Base-by-base conservation (phyloP, 2,797 vertebrate genomes). In the Hydrolagus colliei region DNA sequence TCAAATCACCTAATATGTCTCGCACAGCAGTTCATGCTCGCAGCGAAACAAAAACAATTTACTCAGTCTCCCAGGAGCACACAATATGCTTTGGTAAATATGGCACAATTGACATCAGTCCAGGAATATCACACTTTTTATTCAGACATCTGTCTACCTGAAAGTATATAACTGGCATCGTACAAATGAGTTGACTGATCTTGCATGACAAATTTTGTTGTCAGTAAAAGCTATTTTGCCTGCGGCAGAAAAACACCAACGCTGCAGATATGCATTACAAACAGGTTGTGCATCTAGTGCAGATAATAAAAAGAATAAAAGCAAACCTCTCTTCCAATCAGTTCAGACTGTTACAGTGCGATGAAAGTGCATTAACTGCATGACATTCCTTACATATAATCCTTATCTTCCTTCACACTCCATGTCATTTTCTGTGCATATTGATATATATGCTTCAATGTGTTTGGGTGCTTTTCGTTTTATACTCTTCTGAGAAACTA, bases 81-180 rank as follows among this genome's bases (percentile, higher is more conserved):
- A 71, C 16, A 84, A 67, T 20, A 35, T 71, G 32, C 16, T 84
- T 84, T 84, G 32, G 18, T 84, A 84, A 84, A 41, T 41, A 84
- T 84, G 18, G 32, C 67, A 84, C 71, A 84, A 84, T 84, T 84
- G 79, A 84, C 79, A 84, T 18, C 65, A 84, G 18, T 84, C 65
- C 1, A 68, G 18, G 65, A 84, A 84, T 84, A 71, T 68, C 79
- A 84, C 65, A 84, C 52, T 5, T 84, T 84, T 84, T 71, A 84
- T 84, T 63, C 12, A 12, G 79, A 52, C 65, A 84, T 71, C 79
- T 84, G 79, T 52, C 32, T 68, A 41, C 32, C 32, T 35, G 22
- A n/a, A 84, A 84, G 13, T 84, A 35, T 16, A 32, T 65, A 82
- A 67, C 65, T 35, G 27, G 22, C 27, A 68, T 35, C 63, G 35